Percentiles rank a stretch among this genome's conserved stretches.
These are phyloP conservation scores for Excalfactoria chinensis DNA, from an alignment of 2,113 vertebrate genomes.

Conservation along the genomic window DNA sequence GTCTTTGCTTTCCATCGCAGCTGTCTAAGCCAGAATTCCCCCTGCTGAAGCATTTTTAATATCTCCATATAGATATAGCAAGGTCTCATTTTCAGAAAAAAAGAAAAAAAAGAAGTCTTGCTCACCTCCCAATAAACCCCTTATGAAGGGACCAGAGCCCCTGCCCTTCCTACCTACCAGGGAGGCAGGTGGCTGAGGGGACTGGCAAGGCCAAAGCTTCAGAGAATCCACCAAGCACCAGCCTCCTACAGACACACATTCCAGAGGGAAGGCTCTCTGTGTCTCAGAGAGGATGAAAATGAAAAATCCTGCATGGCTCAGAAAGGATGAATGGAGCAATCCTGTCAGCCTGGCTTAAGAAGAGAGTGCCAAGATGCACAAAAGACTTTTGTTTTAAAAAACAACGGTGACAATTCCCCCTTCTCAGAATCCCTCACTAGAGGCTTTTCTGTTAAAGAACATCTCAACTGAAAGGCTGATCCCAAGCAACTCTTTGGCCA, in stretches of 20 bases:
- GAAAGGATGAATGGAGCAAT: not conserved
- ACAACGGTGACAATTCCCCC: no score
- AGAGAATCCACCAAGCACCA: not conserved
- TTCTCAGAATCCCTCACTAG: not conserved
- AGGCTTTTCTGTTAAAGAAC: not conserved
- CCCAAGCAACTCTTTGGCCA: not conserved
- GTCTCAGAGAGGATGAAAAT: not conserved
- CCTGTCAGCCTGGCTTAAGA: not conserved
- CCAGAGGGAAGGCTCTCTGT: not conserved
- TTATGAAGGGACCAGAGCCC: not conserved
- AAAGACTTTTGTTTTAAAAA: not conserved
- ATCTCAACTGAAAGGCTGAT: not conserved
- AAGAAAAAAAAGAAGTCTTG: not conserved
- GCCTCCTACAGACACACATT: rapidly evolving
- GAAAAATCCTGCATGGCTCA: not conserved
- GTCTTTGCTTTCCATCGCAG: not conserved
- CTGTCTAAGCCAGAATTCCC: not conserved
- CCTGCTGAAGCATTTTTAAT: not conserved
- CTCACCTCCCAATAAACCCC: not conserved
- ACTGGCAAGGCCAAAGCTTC: not conserved
- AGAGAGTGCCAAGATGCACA: not conserved
- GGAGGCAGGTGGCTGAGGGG: not conserved
- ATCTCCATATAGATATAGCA: rapidly evolving
- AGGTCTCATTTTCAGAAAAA: not conserved
- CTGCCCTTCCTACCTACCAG: not conserved